Evolutionary conservation across 2,797 vertebrate species (phyloP).

Genomic region (Macropodus opercularis): DNA sequence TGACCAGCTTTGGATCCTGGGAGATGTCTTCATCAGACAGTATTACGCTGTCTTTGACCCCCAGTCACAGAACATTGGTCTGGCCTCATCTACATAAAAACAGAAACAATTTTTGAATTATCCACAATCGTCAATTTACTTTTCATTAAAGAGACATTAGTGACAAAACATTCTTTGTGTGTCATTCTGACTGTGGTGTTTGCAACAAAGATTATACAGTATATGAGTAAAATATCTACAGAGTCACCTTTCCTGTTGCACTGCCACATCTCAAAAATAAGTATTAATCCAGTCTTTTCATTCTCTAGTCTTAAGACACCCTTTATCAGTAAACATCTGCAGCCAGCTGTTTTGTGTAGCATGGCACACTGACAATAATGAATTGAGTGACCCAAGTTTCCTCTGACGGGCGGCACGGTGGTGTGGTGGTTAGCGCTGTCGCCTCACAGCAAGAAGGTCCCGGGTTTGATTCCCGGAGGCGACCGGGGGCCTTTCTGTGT

Average conservation of each 20-base stretch:
- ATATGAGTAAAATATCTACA: slow-evolving; percentile 2
- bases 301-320: slow-evolving; percentile 31
- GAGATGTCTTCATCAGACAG: slow-evolving; percentile 78
- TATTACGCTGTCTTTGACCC: slow-evolving; percentile 68
- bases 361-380: slow-evolving; percentile 36
- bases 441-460: too few species aligned
- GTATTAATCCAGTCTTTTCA: slow-evolving; percentile 30
- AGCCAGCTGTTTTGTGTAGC: slow-evolving; percentile 28
- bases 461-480: too few species aligned
- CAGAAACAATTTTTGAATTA: slow-evolving; percentile 2
- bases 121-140: slow-evolving; percentile 2
- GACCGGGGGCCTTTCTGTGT: too few species aligned
- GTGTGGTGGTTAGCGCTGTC: too few species aligned
- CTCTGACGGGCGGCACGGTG: too few species aligned
- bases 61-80: slow-evolving; percentile 31
- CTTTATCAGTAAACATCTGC: slow-evolving; percentile 39
- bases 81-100: slow-evolving; percentile 58
- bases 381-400: slow-evolving; percentile 37
- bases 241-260: slow-evolving; percentile 5
- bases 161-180: slow-evolving; percentile 14
- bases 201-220: background rate
- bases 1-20: slow-evolving; percentile 71
- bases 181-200: slow-evolving; percentile 14
- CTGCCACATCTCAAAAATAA: slow-evolving; percentile 62
- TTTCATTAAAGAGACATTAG: slow-evolving; percentile 38